Conservation (phyloP, 2,797 vertebrate genomes). For the Sebastes nivosus region DNA sequence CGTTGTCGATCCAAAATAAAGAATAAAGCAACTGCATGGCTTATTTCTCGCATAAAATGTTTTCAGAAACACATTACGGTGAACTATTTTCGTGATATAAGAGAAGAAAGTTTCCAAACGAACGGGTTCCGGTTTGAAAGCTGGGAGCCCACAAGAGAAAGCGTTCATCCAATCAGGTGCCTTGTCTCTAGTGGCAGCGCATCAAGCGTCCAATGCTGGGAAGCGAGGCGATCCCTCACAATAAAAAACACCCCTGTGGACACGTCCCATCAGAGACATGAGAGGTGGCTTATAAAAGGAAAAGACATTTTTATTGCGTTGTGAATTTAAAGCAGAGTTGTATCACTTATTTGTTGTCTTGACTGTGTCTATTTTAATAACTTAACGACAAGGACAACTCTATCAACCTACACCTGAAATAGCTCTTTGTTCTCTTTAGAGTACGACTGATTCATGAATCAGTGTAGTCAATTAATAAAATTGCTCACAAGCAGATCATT, state of each 20-base stretch:
- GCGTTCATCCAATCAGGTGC: too few species aligned
- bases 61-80: too few species aligned
- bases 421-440: neutral
- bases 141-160: too few species aligned
- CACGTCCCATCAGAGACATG: neutral
- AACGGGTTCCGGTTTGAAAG: rapidly evolving
- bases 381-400: neutral
- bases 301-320: neutral
- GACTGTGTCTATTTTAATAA: neutral
- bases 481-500: conserved; percentile 28
- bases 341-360: neutral
- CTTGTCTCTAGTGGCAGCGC: too few species aligned
- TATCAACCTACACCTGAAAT: neutral
- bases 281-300: neutral
- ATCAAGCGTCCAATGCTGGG: too few species aligned
- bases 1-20: rapidly evolving
- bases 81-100: too few species aligned
- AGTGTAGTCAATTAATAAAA: conserved; percentile 29
- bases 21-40: too few species aligned
- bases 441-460: conserved; percentile 3
- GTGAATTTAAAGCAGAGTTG: neutral
- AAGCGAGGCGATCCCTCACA: too few species aligned
- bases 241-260: too few species aligned
- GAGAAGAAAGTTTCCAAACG: too few species aligned
- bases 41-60: too few species aligned